Evolutionary conservation across 2,888 invertebrate genomes (phyloP), one percentile per base, ranked within the genome.

Genomic region (Pemphredon lugubris): DNA sequence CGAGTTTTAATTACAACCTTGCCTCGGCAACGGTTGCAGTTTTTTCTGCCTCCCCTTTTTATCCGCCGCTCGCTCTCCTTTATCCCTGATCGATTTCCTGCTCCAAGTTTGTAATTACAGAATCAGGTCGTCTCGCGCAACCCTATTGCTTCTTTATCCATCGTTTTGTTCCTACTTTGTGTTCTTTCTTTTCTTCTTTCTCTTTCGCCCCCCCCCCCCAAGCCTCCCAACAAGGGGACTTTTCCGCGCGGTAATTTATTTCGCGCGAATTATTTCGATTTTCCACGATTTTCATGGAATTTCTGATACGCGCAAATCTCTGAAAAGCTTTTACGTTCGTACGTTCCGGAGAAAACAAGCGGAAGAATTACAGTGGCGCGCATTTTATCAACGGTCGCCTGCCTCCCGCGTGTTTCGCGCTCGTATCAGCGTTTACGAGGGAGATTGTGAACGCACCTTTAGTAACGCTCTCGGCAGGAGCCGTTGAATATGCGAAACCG

Each of bases 401-500:
- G 44, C 11, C 11, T n/a, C 30, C 18, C 16, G 44, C 58, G 14
- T 44, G 51, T 58, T 58, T 59, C 58, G 20, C 30, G 6, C 18
- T 44, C 37, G 45, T 45, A 55, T 54, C 45, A 18, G 21, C 58
- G 23, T 66, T 66, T 66, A 59, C 45, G 45, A 51, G 45, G 9
- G 59, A 59, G 51, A 53, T 59, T 59, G 51, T 50, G 21, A 37
- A 21, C 48, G 39, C 26, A 18, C 37, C 26, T 32, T 18, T 32
- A 50, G 14, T 44, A 51, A 58, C 50, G 26, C 44, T 51, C 58
- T 45, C 45, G 37, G 32, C 16, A 34, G 30, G 51, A 59, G 14
- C 39, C 59, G 51, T 45, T 66, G 65, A 66, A 66, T 66, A 66
- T 59, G 65, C 53, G 51, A 66, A 66, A 51, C 21, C 23, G 58